Conservation (phyloP, 1,140 invertebrate species). For the Caerostris darwini region DNA sequence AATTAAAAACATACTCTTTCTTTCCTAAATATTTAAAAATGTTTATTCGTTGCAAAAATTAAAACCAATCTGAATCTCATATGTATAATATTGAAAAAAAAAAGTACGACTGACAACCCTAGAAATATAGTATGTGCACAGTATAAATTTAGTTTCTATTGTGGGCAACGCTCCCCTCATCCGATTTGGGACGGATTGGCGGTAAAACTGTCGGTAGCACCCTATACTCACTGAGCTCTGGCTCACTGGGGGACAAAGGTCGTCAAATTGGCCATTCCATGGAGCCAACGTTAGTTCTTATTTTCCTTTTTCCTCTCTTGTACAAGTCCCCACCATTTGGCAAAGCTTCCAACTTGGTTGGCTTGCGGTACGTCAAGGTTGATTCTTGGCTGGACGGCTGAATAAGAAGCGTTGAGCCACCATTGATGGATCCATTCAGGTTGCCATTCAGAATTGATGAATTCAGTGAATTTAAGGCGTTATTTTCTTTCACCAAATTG, state of each 20-base stretch:
- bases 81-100: too few species aligned
- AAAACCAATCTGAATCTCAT: too few species aligned
- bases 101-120: conserved; percentile 23
- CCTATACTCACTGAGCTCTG: conserved; percentile 60
- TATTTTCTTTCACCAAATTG: conserved; percentile 66
- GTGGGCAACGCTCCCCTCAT: conserved; percentile 69
- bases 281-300: conserved; percentile 35
- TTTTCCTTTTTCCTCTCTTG: conserved; percentile 79
- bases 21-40: too few species aligned
- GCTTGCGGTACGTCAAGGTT: conserved; percentile 78
- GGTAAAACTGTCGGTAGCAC: conserved; percentile 66
- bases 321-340: conserved; percentile 79
- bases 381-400: conserved; percentile 76
- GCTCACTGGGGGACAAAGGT: conserved; percentile 68
- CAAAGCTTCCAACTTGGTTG: conserved; percentile 80
- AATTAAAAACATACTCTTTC: too few species aligned
- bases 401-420: conserved; percentile 25
- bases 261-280: conserved; percentile 78
- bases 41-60: too few species aligned
- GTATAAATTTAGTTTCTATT: conserved; percentile 32
- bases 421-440: not conserved
- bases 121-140: not conserved
- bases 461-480: conserved; percentile 61
- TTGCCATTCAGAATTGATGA: conserved; percentile 24
- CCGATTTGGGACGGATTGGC: conserved; percentile 72